phyloP scores from a whole-genome alignment of 2,113 vertebrate genomes.

The Xiphophorus maculatus region DNA sequence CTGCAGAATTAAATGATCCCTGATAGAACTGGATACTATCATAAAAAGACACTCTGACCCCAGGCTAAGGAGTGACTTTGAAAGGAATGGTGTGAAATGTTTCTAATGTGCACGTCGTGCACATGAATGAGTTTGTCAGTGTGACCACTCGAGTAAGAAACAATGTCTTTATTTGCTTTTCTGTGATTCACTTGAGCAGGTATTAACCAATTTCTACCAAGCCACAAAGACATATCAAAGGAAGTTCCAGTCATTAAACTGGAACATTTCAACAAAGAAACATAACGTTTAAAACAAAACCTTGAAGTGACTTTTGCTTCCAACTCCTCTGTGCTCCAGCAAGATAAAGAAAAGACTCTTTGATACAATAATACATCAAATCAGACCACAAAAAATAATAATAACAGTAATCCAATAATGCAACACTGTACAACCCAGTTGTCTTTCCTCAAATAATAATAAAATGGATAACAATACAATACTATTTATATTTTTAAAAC shows the following conservation, averaged over 20 bases:
- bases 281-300: constrained; percentile 76
- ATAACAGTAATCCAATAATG: no score
- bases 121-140: background rate
- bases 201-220: constrained; percentile 95
- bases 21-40: constrained; percentile 95
- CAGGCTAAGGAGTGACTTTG: constrained; percentile 49
- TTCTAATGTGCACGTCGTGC: constrained; percentile 15
- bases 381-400: no score
- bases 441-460: no score
- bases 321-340: no score
- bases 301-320: constrained; percentile 86
- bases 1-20: constrained; percentile 96
- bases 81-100: constrained; percentile 44
- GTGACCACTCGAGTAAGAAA: constrained; percentile 46
- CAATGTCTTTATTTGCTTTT: constrained; percentile 94
- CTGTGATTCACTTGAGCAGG: constrained; percentile 93
- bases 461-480: no score
- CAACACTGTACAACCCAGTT: no score
- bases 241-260: constrained; percentile 90
- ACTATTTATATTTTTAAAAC: no score
- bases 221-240: constrained; percentile 95
- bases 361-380: no score
- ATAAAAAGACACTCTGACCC: constrained; percentile 96
- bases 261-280: constrained; percentile 89
- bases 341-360: no score